Evolutionary conservation across 2,888 invertebrate species (phyloP).

Genomic region (Meliscaeva auricollis): DNA sequence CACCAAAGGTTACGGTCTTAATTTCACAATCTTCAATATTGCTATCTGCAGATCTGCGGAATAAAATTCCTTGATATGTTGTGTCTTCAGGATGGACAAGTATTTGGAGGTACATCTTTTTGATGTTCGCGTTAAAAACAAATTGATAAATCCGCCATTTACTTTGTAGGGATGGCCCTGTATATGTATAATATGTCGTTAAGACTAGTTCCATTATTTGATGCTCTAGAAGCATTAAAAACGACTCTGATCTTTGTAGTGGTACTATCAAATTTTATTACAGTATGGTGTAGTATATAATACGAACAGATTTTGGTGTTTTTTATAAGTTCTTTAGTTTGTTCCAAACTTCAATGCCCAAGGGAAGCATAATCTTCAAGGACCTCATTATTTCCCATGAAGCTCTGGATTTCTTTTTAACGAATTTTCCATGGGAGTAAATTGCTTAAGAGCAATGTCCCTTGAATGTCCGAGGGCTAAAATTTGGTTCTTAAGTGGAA

Average conservation of each 20-base stretch:
- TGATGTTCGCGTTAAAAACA: not conserved
- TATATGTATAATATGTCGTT: not conserved
- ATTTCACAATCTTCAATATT: constrained; percentile 15
- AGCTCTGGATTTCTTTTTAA: constrained; percentile 3
- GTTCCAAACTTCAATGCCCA: not conserved
- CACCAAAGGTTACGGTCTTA: not conserved
- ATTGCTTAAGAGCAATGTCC: not conserved
- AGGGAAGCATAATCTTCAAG: not conserved
- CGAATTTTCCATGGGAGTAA: constrained; percentile 10
- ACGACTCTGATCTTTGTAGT: not conserved
- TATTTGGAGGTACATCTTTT: not conserved
- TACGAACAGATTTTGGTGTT: not conserved
- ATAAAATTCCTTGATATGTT: not conserved
- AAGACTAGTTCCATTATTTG: not conserved
- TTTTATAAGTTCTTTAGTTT: not conserved
- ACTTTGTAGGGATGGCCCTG: not conserved
- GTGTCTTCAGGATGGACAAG: constrained; percentile 1
- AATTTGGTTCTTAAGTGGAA: not conserved
- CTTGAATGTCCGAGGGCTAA: not conserved
- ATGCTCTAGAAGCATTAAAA: constrained; percentile 13
- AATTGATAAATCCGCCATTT: not conserved
- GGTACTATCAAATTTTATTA: not conserved
- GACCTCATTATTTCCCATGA: not conserved
- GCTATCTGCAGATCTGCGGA: not conserved
- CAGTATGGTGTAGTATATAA: not conserved